A percentile compares a stretch with the other conserved stretches of the same genome.
phyloP scores from a whole-genome alignment of 2,113 vertebrate species.

The Nansenia antarctica region DNA sequence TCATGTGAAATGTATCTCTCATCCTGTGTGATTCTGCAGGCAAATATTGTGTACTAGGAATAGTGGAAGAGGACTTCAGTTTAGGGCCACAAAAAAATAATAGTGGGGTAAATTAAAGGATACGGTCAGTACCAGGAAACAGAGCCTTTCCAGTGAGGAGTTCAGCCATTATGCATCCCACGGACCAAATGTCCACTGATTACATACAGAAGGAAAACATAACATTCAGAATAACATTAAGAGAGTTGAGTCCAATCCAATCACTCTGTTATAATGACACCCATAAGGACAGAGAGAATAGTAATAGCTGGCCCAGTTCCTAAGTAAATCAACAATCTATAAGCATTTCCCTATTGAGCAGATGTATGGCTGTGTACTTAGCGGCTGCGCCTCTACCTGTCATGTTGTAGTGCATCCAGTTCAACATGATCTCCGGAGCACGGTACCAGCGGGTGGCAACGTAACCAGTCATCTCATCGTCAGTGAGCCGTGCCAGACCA shows the following conservation, averaged over 20 bases:
- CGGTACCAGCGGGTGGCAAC: constrained; percentile 98
- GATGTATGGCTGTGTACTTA: neutral
- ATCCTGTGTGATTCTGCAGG: constrained; percentile 20
- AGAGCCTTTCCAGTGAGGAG: constrained; percentile 95
- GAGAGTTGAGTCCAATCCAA: neutral
- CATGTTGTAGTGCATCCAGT: constrained; percentile 99
- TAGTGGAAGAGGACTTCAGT: neutral
- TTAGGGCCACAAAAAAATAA: neutral
- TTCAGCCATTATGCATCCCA: constrained; percentile 99
- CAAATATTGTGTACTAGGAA: neutral
- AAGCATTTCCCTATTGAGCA: neutral
- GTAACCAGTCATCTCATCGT: constrained; percentile 98
- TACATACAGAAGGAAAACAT: constrained; percentile 36
- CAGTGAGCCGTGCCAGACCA: constrained; percentile 93
- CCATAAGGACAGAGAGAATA: constrained; percentile 18
- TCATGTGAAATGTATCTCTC: neutral
- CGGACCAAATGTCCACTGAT: constrained; percentile 99
- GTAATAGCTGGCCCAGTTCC: neutral
- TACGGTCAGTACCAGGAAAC: constrained; percentile 98
- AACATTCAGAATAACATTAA: constrained; percentile 9
- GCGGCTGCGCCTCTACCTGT: constrained; percentile 79
- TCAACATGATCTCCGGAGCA: constrained; percentile 98
- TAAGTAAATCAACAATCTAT: neutral
- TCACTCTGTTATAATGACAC: constrained; percentile 10
- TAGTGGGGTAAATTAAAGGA: constrained; percentile 77